Conservation (phyloP, 2,888 invertebrate genomes). For the Frankliniella fusca region DNA sequence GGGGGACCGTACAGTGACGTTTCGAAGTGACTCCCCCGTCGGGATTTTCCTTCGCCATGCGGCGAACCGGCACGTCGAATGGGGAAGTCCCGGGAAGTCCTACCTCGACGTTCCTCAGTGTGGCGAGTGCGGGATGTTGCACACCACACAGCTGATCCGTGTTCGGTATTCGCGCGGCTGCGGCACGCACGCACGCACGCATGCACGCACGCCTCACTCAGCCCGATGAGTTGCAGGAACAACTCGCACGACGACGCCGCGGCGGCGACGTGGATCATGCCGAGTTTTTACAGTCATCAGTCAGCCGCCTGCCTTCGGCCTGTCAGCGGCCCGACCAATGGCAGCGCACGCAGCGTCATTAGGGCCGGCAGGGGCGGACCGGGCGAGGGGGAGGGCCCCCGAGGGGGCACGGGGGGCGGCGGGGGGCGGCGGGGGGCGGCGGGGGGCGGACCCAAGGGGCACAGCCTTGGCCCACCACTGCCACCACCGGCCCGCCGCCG, state of each 20-base stretch:
- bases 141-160: no score
- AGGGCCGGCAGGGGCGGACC: background rate
- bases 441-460: background rate
- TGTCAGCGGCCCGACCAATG: conserved; percentile 15
- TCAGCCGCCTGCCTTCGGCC: background rate
- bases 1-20: no score
- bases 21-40: no score
- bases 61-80: no score
- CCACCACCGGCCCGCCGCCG: background rate
- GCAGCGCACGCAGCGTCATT: conserved; percentile 11
- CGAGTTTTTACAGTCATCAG: conserved; percentile 24
- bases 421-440: background rate
- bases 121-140: no score
- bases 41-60: no score
- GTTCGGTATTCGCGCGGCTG: no score
- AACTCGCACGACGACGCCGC: background rate
- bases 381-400: background rate
- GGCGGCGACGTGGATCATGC: conserved; percentile 5
- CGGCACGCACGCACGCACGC: no score
- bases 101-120: no score
- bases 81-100: no score
- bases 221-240: background rate
- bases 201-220: background rate
- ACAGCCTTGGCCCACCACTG: background rate
- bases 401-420: background rate